A percentile compares a stretch with the other conserved stretches of the same genome.
Evolutionary conservation across 64 coral and sea anemone species (phyloP).

Genomic region (Pachyseris speciosa): DNA sequence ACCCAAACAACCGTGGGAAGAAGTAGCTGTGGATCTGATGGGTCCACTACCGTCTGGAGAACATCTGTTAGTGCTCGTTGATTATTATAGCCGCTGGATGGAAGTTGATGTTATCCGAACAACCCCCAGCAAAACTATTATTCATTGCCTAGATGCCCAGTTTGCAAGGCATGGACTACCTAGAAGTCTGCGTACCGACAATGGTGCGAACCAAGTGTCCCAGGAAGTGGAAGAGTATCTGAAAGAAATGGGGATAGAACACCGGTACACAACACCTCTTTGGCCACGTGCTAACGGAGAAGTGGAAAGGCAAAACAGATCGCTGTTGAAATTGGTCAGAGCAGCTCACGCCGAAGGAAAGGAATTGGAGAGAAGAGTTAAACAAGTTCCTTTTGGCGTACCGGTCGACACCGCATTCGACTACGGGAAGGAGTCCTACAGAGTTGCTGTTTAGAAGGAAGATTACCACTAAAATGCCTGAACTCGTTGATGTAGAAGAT

Average conservation of each 20-base stretch:
- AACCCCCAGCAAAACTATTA: neutral
- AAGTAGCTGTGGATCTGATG: too few relatives aligned
- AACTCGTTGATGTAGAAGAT: neutral
- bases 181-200: neutral
- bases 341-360: constrained; percentile 47
- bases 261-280: constrained; percentile 11
- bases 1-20: too few relatives aligned
- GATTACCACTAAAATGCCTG: constrained; percentile 17
- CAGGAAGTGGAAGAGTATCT: too few relatives aligned
- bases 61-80: too few relatives aligned
- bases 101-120: neutral
- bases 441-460: constrained; percentile 38
- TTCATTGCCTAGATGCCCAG: neutral
- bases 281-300: constrained; percentile 34
- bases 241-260: constrained; percentile 21
- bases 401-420: constrained; percentile 35
- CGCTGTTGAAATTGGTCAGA: constrained; percentile 26
- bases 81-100: too few relatives aligned
- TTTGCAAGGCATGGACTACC: neutral
- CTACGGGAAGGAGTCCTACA: constrained; percentile 10
- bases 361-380: constrained; percentile 31
- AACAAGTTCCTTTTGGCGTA: constrained; percentile 56
- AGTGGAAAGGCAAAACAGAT: constrained; percentile 43
- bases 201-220: too few relatives aligned
- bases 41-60: too few relatives aligned